Conservation (phyloP, 2,888 invertebrate genomes). For the Lampropteryx suffumata region DNA sequence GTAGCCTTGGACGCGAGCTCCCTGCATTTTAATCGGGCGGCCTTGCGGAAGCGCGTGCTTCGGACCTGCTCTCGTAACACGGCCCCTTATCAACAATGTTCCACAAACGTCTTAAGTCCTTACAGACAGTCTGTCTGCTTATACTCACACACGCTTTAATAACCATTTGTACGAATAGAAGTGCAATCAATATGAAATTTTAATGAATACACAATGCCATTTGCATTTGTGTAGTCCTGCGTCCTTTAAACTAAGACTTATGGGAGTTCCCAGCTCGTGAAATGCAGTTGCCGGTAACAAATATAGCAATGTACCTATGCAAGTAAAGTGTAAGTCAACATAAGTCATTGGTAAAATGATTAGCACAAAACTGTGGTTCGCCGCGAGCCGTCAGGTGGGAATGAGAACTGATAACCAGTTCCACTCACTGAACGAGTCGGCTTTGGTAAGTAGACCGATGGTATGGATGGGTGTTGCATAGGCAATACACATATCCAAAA, state of each 20-base stretch:
- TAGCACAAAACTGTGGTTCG: conserved; percentile 51
- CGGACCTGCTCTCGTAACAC: conserved; percentile 70
- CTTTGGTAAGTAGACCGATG: conserved; percentile 55
- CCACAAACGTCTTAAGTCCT: conserved; percentile 37
- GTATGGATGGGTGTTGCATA: conserved; percentile 48
- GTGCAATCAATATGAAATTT: conserved; percentile 2
- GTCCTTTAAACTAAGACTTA: neutral
- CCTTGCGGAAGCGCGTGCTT: conserved; percentile 80
- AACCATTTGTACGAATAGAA: neutral
- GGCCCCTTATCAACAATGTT: conserved; percentile 58
- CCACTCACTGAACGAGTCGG: conserved; percentile 54
- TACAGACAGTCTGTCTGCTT: conserved; percentile 28
- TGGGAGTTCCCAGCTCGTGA: neutral
- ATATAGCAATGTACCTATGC: conserved; percentile 30
- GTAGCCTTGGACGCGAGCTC: conserved; percentile 80
- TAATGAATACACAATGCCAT: neutral
- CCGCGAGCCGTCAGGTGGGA: conserved; percentile 51
- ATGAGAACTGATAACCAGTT: conserved; percentile 68
- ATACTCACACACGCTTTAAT: conserved; percentile 16
- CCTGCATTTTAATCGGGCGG: conserved; percentile 80
- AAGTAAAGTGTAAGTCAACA: conserved; percentile 41
- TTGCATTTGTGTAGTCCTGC: conserved; percentile 1
- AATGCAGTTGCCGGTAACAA: conserved; percentile 13
- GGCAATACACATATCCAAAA: conserved; percentile 44
- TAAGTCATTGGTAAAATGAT: conserved; percentile 55